phyloP scores from a whole-genome alignment of 2,888 invertebrate genomes.

The Galeruca laticollis region DNA sequence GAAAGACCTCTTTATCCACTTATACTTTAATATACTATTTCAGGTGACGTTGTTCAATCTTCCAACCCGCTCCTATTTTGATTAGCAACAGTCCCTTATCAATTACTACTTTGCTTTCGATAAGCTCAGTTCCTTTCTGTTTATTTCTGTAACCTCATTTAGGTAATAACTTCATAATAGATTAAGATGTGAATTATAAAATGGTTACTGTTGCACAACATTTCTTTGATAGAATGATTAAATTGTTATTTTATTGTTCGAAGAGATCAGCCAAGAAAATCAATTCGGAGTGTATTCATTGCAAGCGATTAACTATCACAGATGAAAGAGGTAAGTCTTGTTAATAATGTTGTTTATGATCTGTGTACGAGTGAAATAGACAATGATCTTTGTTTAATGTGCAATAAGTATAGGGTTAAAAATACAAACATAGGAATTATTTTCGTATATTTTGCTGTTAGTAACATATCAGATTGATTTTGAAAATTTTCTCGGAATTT shows the following conservation, averaged over 20 bases:
- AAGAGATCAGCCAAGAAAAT: neutral
- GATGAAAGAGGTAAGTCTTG: neutral
- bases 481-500: too few relatives aligned
- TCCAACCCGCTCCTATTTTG: neutral
- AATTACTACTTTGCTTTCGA: neutral
- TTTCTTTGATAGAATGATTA: slow-evolving; percentile 3
- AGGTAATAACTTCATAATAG: neutral
- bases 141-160: neutral
- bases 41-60: neutral
- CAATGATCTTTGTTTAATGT: too few relatives aligned
- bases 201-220: neutral
- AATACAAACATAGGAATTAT: too few relatives aligned
- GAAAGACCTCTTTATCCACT: too few relatives aligned
- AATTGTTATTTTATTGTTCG: slow-evolving; percentile 1
- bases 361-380: too few relatives aligned
- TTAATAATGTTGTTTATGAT: neutral
- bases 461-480: too few relatives aligned
- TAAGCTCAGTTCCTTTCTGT: slow-evolving; percentile 2
- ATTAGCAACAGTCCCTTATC: slow-evolving; percentile 4
- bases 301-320: neutral
- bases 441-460: too few relatives aligned
- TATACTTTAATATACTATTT: too few relatives aligned
- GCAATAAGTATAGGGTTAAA: too few relatives aligned
- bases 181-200: neutral
- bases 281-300: slow-evolving; percentile 3